Conservation (phyloP, 2,113 vertebrate genomes). For the Sminthopsis crassicaudata region DNA sequence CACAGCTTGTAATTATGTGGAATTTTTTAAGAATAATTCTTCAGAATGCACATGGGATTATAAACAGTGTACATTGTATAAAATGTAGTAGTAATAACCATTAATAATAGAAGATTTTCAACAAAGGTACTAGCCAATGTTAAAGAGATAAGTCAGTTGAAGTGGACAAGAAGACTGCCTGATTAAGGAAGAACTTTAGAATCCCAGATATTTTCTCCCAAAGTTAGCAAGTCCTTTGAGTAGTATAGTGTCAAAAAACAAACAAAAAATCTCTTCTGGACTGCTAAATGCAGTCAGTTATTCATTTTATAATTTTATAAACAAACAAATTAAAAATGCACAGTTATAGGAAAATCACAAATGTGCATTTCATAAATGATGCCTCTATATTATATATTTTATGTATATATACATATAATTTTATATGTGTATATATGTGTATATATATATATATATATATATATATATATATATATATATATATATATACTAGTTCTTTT, state of each 20-base stretch:
- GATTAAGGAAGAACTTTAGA: not conserved
- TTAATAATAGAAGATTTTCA: conserved; percentile 51
- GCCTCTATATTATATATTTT: not conserved
- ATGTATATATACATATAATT: no score
- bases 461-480: not conserved
- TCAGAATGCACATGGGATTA: not conserved
- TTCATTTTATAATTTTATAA: not conserved
- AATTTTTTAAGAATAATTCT: conserved; percentile 23
- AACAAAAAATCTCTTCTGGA: not conserved
- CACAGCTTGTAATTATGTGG: not conserved
- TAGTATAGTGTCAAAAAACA: not conserved
- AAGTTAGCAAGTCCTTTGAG: not conserved
- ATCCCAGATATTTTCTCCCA: not conserved
- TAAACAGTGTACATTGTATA: conserved; percentile 5
- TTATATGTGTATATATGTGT: no score
- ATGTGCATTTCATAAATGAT: not conserved
- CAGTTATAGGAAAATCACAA: not conserved
- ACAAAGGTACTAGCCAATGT: conserved; percentile 39
- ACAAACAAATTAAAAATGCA: not conserved
- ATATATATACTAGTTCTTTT: not conserved
- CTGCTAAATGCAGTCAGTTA: not conserved
- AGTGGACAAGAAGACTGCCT: conserved; percentile 28
- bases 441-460: not conserved
- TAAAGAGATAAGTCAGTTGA: not conserved
- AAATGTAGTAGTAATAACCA: conserved; percentile 41